A percentile compares a stretch with the other conserved stretches of the same genome.
Conservation (phyloP, 2,888 invertebrate genomes). For the Pterostichus niger region DNA sequence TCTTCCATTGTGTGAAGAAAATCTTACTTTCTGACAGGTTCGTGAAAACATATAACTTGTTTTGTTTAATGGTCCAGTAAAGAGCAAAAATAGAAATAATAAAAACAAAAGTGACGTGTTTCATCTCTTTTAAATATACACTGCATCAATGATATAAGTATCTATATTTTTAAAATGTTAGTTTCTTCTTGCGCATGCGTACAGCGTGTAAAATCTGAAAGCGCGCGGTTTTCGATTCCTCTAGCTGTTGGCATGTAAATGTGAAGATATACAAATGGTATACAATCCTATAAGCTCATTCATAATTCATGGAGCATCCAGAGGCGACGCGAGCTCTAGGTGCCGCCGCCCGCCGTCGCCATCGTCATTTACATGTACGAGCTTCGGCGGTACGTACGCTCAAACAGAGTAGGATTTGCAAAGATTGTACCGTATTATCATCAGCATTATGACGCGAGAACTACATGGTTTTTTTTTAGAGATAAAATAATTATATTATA, state of each 20-base stretch:
- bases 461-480: too few relatives aligned
- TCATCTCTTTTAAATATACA: too few relatives aligned
- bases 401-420: slow-evolving; percentile 14
- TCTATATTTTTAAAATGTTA: too few relatives aligned
- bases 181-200: background rate
- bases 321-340: slow-evolving; percentile 19
- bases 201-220: background rate
- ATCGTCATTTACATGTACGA: slow-evolving; percentile 54
- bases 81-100: too few relatives aligned
- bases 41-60: too few relatives aligned
- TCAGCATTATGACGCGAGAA: slow-evolving; percentile 5
- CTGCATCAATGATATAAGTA: too few relatives aligned
- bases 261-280: slow-evolving; percentile 58
- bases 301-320: slow-evolving; percentile 67
- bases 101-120: too few relatives aligned
- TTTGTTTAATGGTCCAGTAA: too few relatives aligned
- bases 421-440: slow-evolving; percentile 39
- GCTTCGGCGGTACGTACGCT: background rate
- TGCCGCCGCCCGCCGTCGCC: background rate
- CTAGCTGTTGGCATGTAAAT: slow-evolving; percentile 54
- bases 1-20: too few relatives aligned
- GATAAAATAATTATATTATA: too few relatives aligned
- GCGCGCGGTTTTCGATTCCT: slow-evolving; percentile 34
- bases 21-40: too few relatives aligned
- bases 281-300: slow-evolving; percentile 68